phyloP scores from a whole-genome alignment of 2,113 vertebrate genomes.

The Tenebrosternarchus preto region DNA sequence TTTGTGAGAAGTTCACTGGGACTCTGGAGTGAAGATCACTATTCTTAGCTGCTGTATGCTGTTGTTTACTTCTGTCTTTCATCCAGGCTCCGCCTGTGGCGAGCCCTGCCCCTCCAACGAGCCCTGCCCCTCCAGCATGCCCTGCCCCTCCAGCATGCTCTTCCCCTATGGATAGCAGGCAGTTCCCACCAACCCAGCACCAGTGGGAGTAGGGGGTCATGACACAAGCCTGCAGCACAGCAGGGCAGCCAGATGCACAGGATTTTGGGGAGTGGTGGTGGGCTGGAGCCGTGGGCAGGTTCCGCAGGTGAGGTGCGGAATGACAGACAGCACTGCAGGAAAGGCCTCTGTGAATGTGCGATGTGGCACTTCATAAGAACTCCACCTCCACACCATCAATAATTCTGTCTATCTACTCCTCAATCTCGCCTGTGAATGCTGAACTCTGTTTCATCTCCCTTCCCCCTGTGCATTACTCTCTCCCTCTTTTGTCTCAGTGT shows the following conservation, averaged over 20 bases:
- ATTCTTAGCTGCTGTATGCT: background rate
- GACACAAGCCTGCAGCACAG: slow-evolving; percentile 4
- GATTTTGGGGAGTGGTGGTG: background rate
- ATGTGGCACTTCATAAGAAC: slow-evolving; percentile 48
- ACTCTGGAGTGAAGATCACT: background rate
- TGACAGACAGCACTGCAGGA: slow-evolving; percentile 38
- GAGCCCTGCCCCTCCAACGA: background rate
- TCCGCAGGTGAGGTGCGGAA: slow-evolving; percentile 42
- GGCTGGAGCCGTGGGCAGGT: background rate
- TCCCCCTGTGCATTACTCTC: slow-evolving; percentile 20
- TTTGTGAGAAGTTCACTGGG: background rate
- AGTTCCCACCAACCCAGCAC: no score
- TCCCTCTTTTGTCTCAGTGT: background rate
- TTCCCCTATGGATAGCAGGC: no score
- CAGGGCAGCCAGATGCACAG: background rate
- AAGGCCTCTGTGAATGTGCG: slow-evolving; percentile 51
- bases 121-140: no score
- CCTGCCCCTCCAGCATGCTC: no score
- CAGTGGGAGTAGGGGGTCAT: no score
- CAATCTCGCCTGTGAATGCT: slow-evolving; percentile 45
- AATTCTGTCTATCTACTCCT: slow-evolving; percentile 54
- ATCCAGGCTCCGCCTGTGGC: background rate
- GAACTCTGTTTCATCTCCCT: slow-evolving; percentile 47
- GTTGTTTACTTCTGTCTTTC: background rate
- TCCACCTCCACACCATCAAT: slow-evolving; percentile 51